Evolutionary conservation across 1,140 invertebrate species (phyloP).

Genomic region (Micrasema longulum): DNA sequence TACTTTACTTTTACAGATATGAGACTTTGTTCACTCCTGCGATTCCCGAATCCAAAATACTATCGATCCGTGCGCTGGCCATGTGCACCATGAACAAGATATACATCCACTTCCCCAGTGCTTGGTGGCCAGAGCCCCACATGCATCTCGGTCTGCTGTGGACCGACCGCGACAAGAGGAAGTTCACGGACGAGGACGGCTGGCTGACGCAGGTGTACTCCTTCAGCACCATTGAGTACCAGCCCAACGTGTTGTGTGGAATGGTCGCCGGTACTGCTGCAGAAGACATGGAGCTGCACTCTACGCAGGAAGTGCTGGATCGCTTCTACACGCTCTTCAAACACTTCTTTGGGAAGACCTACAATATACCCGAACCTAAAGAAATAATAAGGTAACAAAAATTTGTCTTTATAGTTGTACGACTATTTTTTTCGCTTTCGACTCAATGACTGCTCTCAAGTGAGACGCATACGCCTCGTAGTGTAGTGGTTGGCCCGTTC

Average conservation of each 20-base stretch:
- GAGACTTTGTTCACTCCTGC: conserved; percentile 71
- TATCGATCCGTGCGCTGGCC: conserved; percentile 74
- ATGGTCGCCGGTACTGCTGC: conserved; percentile 72
- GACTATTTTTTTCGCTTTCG: too few species aligned
- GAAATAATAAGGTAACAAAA: conserved; percentile 56
- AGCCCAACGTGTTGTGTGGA: conserved; percentile 76
- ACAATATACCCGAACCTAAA: conserved; percentile 68
- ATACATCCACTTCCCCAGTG: conserved; percentile 72
- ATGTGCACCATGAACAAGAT: conserved; percentile 83
- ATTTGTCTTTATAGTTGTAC: not conserved
- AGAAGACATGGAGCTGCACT: conserved; percentile 69
- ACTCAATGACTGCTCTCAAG: too few species aligned
- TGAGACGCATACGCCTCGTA: too few species aligned
- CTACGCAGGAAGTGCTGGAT: conserved; percentile 64
- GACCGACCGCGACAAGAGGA: conserved; percentile 67
- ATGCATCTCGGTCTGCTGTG: conserved; percentile 70
- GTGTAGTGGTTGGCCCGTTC: too few species aligned
- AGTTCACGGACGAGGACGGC: conserved; percentile 58
- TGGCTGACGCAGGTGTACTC: conserved; percentile 76
- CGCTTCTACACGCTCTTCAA: conserved; percentile 64
- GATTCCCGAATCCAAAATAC: conserved; percentile 71
- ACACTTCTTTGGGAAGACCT: conserved; percentile 63
- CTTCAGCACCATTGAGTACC: conserved; percentile 74
- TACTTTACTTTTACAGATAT: conserved; percentile 59
- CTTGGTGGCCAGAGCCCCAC: conserved; percentile 72